A percentile compares a stretch with the other conserved stretches of the same genome.
Evolutionary conservation across 2,797 vertebrate genomes (phyloP).

Genomic region (Lepidocolaptes lacrymiger): DNA sequence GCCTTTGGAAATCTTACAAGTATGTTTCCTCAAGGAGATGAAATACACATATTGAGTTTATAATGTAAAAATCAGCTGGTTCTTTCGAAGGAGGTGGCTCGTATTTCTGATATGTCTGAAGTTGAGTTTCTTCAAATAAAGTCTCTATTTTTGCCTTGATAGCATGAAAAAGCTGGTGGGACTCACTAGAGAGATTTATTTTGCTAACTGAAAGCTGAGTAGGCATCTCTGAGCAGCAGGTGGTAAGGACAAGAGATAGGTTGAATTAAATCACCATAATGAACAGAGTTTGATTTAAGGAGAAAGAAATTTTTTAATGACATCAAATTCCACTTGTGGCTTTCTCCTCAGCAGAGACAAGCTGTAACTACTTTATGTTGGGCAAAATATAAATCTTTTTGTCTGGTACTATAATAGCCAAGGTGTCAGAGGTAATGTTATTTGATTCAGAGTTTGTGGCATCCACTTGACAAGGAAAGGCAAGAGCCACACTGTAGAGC

Average conservation of each 20-base stretch:
- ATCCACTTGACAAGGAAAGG: not conserved
- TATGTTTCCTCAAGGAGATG: not conserved
- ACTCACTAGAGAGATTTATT: conserved; percentile 16
- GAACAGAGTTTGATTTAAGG: not conserved
- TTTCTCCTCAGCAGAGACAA: not conserved
- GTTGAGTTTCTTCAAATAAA: conserved; percentile 29
- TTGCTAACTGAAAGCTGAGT: conserved; percentile 29
- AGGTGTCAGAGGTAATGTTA: not conserved
- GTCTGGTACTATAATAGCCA: not conserved
- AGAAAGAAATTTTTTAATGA: not conserved
- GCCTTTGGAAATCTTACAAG: not conserved
- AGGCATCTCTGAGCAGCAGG: conserved; percentile 30
- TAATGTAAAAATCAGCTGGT: not conserved
- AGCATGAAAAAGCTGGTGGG: not conserved
- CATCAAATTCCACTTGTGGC: conserved; percentile 15
- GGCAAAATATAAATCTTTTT: conserved; percentile 12
- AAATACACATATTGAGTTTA: not conserved
- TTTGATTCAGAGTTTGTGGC: not conserved
- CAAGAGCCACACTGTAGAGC: not conserved
- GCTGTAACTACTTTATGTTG: not conserved
- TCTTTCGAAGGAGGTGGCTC: not conserved
- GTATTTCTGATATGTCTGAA: conserved; percentile 11
- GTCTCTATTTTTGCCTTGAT: conserved; percentile 17
- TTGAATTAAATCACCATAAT: conserved; percentile 9
- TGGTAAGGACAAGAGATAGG: conserved; percentile 4